Conservation (phyloP, 2,888 invertebrate species). For the Hermaeophaga mercurialis region DNA sequence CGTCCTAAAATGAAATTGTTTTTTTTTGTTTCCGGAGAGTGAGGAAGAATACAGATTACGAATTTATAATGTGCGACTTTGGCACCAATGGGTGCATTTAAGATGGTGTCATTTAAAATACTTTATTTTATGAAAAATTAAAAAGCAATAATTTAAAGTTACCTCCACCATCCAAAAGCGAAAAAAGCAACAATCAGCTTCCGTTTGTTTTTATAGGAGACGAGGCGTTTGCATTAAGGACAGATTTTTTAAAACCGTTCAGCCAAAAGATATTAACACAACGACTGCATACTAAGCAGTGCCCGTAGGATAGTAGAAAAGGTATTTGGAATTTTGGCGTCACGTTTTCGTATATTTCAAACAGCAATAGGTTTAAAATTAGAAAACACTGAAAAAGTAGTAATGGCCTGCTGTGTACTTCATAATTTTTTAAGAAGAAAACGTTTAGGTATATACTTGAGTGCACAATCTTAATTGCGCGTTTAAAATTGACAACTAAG, state of each 20-base stretch:
- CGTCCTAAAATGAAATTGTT: no score
- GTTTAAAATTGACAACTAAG: no score
- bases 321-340: slow-evolving; percentile 5
- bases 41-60: not conserved
- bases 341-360: slow-evolving; percentile 6
- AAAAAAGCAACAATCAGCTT: no score
- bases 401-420: not conserved
- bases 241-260: slow-evolving; percentile 11
- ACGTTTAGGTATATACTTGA: no score
- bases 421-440: not conserved
- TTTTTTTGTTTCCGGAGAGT: slow-evolving; percentile 1
- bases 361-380: not conserved
- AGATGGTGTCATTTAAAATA: no score
- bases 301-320: slow-evolving; percentile 9
- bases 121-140: no score
- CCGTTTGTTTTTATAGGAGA: slow-evolving; percentile 9
- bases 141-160: not conserved
- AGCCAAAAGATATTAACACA: not conserved
- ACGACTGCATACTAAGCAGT: not conserved
- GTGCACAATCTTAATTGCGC: no score
- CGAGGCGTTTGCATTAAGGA: slow-evolving; percentile 7
- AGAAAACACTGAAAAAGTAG: no score
- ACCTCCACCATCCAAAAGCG: not conserved
- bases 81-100: no score
- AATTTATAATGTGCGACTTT: no score